phyloP scores from a whole-genome alignment of 2,888 invertebrate genomes.

The Melieria crassipennis region DNA sequence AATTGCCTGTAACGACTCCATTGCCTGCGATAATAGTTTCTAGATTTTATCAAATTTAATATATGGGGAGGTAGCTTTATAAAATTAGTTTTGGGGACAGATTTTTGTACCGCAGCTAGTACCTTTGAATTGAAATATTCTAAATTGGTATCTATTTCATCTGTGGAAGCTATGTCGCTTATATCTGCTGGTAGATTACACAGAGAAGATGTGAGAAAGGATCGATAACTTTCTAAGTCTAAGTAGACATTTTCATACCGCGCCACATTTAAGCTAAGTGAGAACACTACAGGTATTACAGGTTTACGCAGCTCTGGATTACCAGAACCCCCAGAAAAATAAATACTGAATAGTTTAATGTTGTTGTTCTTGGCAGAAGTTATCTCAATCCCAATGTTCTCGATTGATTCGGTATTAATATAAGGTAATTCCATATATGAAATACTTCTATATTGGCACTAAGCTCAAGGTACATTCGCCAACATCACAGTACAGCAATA shows the following conservation, averaged over 20 bases:
- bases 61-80: neutral
- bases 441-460: no score
- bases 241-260: no score
- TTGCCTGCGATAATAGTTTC: slow-evolving; percentile 13
- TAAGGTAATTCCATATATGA: neutral
- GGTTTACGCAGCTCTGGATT: slow-evolving; percentile 11
- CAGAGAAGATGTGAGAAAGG: neutral
- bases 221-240: no score
- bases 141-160: neutral
- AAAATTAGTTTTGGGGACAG: slow-evolving; percentile 8
- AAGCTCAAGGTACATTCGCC: no score
- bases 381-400: slow-evolving; percentile 29
- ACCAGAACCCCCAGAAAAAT: slow-evolving; percentile 24
- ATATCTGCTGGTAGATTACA: neutral
- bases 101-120: neutral
- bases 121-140: neutral
- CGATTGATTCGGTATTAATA: slow-evolving; percentile 19
- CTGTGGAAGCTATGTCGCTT: neutral
- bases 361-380: slow-evolving; percentile 2
- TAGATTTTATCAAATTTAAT: neutral
- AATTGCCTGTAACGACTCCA: slow-evolving; percentile 11
- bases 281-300: slow-evolving; percentile 2
- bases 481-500: no score
- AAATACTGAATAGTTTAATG: slow-evolving; percentile 24
- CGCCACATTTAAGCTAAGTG: no score